Evolutionary conservation across 2,113 vertebrate genomes (phyloP).

Genomic region (Oostethus manadensis): DNA sequence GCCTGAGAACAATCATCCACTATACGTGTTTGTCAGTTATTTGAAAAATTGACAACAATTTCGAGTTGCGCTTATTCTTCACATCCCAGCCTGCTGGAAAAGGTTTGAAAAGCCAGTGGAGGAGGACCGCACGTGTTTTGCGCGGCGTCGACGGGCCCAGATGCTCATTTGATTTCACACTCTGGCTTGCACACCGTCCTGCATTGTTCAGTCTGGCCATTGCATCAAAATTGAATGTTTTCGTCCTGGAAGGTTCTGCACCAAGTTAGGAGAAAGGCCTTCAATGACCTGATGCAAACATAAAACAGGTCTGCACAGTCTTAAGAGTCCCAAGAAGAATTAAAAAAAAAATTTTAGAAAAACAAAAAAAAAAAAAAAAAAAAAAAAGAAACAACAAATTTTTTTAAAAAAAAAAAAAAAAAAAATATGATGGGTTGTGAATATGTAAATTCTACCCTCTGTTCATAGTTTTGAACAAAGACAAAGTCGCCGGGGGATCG

Average conservation of each 20-base stretch:
- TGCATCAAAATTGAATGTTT: conserved; percentile 1
- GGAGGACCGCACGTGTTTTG: not conserved
- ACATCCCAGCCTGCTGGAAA: not conserved
- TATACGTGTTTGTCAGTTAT: conserved; percentile 4
- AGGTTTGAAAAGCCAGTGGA: not conserved
- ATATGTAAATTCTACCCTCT: too few relatives aligned
- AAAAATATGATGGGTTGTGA: too few relatives aligned
- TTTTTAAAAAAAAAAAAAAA: too few relatives aligned
- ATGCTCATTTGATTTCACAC: not conserved
- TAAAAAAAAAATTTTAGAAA: too few relatives aligned
- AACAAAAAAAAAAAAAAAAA: too few relatives aligned
- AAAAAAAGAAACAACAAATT: too few relatives aligned
- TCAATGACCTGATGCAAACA: not conserved
- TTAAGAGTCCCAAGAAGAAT: too few relatives aligned
- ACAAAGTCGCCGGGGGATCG: too few relatives aligned
- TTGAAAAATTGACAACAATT: conserved; percentile 14
- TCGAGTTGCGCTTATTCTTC: conserved; percentile 2
- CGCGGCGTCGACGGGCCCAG: not conserved
- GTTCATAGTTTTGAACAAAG: too few relatives aligned
- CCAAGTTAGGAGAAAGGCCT: not conserved
- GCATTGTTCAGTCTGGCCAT: not conserved
- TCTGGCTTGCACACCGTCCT: not conserved
- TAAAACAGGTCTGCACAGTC: not conserved
- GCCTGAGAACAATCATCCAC: conserved; percentile 10
- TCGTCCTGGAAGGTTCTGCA: not conserved